A percentile compares a stretch with the other conserved stretches of the same genome.
phyloP scores from a whole-genome alignment of 1,140 invertebrate genomes.

The Heliconius himera region DNA sequence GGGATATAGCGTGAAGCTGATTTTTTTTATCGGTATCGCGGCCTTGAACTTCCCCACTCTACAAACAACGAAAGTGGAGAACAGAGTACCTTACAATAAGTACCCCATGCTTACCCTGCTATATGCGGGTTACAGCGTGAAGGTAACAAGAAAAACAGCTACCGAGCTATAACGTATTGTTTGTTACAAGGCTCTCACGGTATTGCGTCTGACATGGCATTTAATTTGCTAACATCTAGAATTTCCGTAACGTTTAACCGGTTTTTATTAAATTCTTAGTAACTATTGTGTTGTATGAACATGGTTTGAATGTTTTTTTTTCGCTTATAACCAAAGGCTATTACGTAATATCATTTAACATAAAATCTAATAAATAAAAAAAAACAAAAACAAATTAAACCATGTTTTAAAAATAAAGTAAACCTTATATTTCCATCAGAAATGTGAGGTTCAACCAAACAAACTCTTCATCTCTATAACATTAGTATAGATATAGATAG shows the following conservation, averaged over 20 bases:
- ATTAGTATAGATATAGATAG: too few relatives aligned
- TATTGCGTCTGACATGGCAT: slow-evolving; percentile 32
- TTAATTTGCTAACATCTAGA: slow-evolving; percentile 19
- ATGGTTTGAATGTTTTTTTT: background rate
- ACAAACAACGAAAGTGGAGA: too few relatives aligned
- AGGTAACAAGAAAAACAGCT: too few relatives aligned
- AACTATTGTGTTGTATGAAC: background rate
- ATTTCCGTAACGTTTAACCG: slow-evolving; percentile 16
- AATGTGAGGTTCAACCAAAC: too few relatives aligned
- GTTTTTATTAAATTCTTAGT: slow-evolving; percentile 17
- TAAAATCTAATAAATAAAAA: background rate
- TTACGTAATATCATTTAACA: too few relatives aligned
- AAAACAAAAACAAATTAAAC: background rate
- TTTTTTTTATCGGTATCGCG: slow-evolving; percentile 12
- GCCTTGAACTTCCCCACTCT: too few relatives aligned
- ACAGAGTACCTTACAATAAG: too few relatives aligned
- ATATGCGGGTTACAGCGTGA: too few relatives aligned
- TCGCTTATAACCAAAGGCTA: background rate
- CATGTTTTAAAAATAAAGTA: background rate
- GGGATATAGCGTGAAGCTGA: too few relatives aligned
- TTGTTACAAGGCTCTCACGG: slow-evolving; percentile 37
- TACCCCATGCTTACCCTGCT: too few relatives aligned
- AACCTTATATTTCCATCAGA: too few relatives aligned
- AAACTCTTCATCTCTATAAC: too few relatives aligned
- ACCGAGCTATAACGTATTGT: slow-evolving; percentile 4